Evolutionary conservation across 2,797 vertebrate species (phyloP), one percentile per base, ranked within the genome.

Genomic region (Centroberyx gerrardi): DNA sequence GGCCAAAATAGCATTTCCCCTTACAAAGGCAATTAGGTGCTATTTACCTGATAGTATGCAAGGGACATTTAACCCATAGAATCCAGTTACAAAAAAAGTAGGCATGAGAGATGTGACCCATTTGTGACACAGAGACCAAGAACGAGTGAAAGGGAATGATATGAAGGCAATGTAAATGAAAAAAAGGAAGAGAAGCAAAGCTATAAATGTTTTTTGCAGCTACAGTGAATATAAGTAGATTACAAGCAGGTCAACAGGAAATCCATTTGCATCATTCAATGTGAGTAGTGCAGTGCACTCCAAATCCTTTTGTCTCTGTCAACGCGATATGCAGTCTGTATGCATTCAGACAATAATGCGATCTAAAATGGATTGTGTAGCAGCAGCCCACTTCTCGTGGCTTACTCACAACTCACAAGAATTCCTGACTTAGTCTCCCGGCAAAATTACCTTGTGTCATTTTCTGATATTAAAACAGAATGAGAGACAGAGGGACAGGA

Each of bases 401-500:
- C 44, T 38, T 40, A 29, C 62, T 42, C 55, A 31, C n/a, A 28
- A 40, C 42, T 31, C 9, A 54, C n/a, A 3, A 15, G n/a, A 46
- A n/a, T 9, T 54, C 51, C 29, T 49, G 18, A 38, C 38, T 17
- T 18, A 8, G 9, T 49, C n/a, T 58, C 15, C 17, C 12, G 31
- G 8, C 4, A 4, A 42, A 38, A 46, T 53, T 8, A 27, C 51
- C 28, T 9, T 5, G 28, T 14, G 62, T 38, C 10, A 31, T 56
- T 14, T 81, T 86, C 78, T 64, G 40, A 81, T 88, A 82, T 89
- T 56, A 74, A 87, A 89, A 65, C 18, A 55, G 62, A 90, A 68
- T n/a, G 62, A 82, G 87, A 85, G 72, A 83, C 80, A 85, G 81
- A 76, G 71, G 73, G 74, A 82, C 88, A 84, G 76, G 77, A 90